These are phyloP conservation scores for Pelmatolapia mariae DNA, from an alignment of 2,113 vertebrate genomes.

Conservation along the genomic window DNA sequence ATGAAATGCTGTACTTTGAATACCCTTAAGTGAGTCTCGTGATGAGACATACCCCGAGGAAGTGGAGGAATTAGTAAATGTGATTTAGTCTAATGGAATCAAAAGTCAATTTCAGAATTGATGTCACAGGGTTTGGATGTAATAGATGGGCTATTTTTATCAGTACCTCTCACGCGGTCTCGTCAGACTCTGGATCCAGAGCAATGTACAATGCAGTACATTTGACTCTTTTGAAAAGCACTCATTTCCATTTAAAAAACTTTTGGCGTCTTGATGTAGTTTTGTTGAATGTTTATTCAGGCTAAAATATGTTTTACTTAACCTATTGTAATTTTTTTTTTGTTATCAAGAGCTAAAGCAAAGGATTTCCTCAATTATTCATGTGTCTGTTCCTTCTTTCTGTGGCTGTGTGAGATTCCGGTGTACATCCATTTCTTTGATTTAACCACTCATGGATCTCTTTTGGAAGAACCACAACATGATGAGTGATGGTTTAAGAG, in stretches of 20 bases:
- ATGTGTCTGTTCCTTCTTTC: background rate
- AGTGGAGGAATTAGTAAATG: background rate
- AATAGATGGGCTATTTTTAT: background rate
- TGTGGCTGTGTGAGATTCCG: background rate
- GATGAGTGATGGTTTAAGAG: background rate
- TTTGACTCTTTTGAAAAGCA: background rate
- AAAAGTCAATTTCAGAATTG: background rate
- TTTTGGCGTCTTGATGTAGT: background rate
- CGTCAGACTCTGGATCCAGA: background rate
- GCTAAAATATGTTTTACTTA: background rate
- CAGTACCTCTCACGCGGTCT: background rate
- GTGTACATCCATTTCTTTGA: background rate
- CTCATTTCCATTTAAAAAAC: background rate
- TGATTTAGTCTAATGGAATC: conserved; percentile 6
- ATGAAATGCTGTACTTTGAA: background rate
- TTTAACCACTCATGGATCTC: background rate
- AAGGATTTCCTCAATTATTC: background rate
- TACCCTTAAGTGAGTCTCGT: background rate
- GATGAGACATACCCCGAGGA: background rate
- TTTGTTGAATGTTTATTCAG: background rate
- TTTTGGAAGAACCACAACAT: background rate
- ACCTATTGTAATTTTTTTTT: background rate
- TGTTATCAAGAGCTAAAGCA: background rate
- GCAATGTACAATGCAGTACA: background rate
- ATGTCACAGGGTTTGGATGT: background rate